Base-by-base conservation (phyloP, 2,888 invertebrate genomes). In the Tetragonisca angustula region DNA sequence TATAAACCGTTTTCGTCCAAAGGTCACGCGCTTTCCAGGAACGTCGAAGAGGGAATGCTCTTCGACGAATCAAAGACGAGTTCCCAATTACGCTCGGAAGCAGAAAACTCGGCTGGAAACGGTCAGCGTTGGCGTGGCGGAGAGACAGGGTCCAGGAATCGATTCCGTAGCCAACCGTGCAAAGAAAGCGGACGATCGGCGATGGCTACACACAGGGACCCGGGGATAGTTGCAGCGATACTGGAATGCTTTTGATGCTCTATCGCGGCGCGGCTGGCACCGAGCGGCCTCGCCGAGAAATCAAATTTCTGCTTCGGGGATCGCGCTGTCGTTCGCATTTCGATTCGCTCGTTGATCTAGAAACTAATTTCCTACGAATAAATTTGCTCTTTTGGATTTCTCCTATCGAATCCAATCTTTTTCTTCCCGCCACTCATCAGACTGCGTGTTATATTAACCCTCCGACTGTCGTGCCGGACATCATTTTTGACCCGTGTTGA, bases 201-300 rank as follows among this genome's bases (percentile, higher is more conserved):
- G 50, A 19, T 24, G 54, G 52, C 50, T 61, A 50, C 50, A 50
- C 50, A 70, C 27, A 70, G n/a, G 24, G 32, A 49, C 17, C 36
- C 19, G 61, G 19, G 27, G 49, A 56, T 9, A n/a, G 56, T 56
- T 56, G n/a, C 15, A n/a, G 27, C 43, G 27, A 56, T 21, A 54
- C 27, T 49, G 54, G 61, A 80, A 62, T 36, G 73, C 81, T 80
- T 80, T 80, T 74, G 81, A 79, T 54, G 71, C 67, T 67, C 49
- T 79, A 70, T 17, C 27, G 13, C 21, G 59, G 24, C 11, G 72
- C 79, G 50, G 32, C 32, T 2, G 32, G 32, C 32, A 32, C 54
- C 49, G 79, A 79, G n/a, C 68, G 50, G 24, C n/a, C 56, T 74
- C 69, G 64, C 73, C 81, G 59, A 65, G 27, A 81, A 81, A 81